Evolutionary conservation across 2,797 vertebrate species (phyloP).

Genomic region (Sus cebifrons): DNA sequence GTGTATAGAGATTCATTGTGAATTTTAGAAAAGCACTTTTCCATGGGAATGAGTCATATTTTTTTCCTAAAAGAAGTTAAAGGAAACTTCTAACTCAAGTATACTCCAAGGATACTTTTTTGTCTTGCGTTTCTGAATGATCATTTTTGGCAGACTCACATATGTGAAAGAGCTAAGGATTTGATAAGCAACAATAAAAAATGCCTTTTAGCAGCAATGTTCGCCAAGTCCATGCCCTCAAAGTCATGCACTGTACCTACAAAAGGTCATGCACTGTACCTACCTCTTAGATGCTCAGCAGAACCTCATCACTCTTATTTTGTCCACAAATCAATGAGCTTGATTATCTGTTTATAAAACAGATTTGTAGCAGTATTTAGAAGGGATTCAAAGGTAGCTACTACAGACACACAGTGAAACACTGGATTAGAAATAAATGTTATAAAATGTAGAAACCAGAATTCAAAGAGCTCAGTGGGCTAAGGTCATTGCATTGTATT

Average conservation of each 20-base stretch:
- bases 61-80: conserved; percentile 42
- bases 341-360: conserved; percentile 48
- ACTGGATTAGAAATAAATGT: neutral
- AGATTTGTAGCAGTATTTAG: conserved; percentile 26
- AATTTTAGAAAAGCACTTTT: conserved; percentile 58
- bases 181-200: conserved; percentile 9
- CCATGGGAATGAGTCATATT: neutral
- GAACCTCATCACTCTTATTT: neutral
- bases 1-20: neutral
- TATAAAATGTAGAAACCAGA: conserved; percentile 52
- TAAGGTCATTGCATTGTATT: neutral
- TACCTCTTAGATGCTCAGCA: neutral
- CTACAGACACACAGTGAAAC: neutral
- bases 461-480: neutral
- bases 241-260: neutral
- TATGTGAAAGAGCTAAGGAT: conserved; percentile 42
- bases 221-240: neutral
- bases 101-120: conserved; percentile 42
- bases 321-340: conserved; percentile 40
- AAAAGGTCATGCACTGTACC: neutral
- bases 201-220: neutral
- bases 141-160: conserved; percentile 8
- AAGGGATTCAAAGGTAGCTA: neutral
- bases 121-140: conserved; percentile 64
- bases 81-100: conserved; percentile 34